Evolutionary conservation across 1,140 invertebrate genomes (phyloP).

Genomic region (Neodiprion pinetum): DNA sequence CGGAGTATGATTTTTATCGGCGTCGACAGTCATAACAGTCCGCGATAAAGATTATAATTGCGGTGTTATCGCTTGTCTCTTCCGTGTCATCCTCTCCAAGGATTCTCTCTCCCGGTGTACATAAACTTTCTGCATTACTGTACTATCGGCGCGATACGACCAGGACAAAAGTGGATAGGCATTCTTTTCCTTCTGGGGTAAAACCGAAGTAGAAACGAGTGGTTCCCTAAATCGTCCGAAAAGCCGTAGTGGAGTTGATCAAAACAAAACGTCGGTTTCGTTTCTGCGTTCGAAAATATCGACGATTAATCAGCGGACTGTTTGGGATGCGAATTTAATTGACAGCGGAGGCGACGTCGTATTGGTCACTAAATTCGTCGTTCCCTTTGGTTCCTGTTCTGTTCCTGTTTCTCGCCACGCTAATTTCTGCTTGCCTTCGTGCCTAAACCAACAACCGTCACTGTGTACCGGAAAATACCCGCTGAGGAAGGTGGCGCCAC

Average conservation of each 20-base stretch:
- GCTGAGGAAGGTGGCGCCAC: background rate
- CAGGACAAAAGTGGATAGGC: too few relatives aligned
- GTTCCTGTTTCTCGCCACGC: background rate
- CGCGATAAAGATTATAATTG: conserved; percentile 7
- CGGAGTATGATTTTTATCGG: conserved; percentile 3
- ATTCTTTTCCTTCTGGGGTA: too few relatives aligned
- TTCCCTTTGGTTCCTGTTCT: background rate
- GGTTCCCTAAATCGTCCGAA: too few relatives aligned
- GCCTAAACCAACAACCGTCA: background rate
- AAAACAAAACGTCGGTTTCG: too few relatives aligned
- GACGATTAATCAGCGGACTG: background rate
- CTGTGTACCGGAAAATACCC: background rate
- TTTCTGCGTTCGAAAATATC: background rate
- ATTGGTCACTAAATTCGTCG: background rate
- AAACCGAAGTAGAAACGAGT: too few relatives aligned
- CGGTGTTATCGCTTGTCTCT: conserved; percentile 1
- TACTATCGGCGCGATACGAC: too few relatives aligned
- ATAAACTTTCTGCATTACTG: background rate
- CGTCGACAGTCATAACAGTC: conserved; percentile 2
- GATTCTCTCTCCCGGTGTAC: background rate
- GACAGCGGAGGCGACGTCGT: background rate
- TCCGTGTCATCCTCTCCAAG: background rate
- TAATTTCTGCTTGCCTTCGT: conserved; percentile 2
- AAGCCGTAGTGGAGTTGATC: too few relatives aligned
- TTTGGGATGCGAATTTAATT: background rate